These are phyloP conservation scores for Bicyclus anynana DNA, from an alignment of 1,140 invertebrate species.

Conservation along the genomic window DNA sequence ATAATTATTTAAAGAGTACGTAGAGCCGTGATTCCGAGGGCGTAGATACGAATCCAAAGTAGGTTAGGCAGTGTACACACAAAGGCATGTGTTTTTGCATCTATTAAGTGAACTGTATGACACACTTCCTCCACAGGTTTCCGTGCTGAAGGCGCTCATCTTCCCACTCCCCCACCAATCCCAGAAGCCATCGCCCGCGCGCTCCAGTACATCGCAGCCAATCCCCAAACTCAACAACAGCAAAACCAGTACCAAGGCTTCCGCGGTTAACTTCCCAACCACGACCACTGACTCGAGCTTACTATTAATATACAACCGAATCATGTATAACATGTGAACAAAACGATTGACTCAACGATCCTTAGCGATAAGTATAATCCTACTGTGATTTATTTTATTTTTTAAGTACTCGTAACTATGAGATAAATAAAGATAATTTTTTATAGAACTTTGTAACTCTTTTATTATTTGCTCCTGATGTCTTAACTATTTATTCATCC, in stretches of 20 bases:
- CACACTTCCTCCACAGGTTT: constrained; percentile 64
- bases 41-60: no score
- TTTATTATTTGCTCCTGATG: background rate
- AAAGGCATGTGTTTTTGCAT: no score
- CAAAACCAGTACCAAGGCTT: constrained; percentile 37
- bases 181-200: constrained; percentile 81
- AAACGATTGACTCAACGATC: constrained; percentile 27
- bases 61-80: no score
- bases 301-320: background rate
- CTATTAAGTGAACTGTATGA: background rate
- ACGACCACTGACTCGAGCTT: constrained; percentile 6
- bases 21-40: no score
- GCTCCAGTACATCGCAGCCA: constrained; percentile 76
- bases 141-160: constrained; percentile 79
- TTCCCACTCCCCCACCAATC: constrained; percentile 83
- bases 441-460: background rate
- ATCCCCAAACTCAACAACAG: constrained; percentile 49
- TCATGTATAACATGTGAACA: background rate
- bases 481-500: background rate
- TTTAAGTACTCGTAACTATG: constrained; percentile 43
- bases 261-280: constrained; percentile 40
- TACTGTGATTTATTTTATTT: constrained; percentile 69
- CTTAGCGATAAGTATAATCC: constrained; percentile 46
- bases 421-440: constrained; percentile 32
- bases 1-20: no score